Conservation (phyloP, 2,113 vertebrate genomes). For the Solenodon paradoxus region DNA sequence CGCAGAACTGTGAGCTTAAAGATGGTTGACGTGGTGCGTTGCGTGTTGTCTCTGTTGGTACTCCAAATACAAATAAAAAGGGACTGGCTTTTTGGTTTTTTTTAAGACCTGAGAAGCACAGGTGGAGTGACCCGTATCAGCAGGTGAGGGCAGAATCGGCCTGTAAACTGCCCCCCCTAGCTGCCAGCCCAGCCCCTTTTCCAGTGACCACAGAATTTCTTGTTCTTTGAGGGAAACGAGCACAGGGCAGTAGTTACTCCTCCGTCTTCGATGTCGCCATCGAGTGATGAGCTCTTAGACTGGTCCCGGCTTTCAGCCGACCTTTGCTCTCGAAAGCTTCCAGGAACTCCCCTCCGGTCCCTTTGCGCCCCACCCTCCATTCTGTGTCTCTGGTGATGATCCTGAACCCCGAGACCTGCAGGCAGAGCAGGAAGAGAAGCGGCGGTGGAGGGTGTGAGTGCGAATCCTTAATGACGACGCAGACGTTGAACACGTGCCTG, state of each 20-base stretch:
- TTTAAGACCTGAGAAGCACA: neutral
- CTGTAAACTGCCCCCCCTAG: rapidly evolving
- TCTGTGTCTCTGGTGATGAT: neutral
- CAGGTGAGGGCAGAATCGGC: neutral
- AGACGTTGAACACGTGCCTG: neutral
- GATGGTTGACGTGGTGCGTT: neutral
- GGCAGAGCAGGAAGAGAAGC: neutral
- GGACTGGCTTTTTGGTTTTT: too few species aligned
- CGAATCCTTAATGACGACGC: too few species aligned
- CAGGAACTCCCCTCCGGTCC: neutral
- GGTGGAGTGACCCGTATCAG: neutral
- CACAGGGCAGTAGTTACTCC: neutral
- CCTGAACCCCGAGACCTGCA: neutral
- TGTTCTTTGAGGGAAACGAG: neutral
- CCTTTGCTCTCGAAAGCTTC: neutral
- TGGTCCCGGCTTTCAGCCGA: rapidly evolving
- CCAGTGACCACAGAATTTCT: rapidly evolving
- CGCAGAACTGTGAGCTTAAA: neutral
- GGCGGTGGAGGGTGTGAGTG: too few species aligned
- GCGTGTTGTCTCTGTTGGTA: neutral
- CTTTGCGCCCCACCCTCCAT: neutral
- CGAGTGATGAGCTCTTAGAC: neutral
- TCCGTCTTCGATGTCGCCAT: neutral
- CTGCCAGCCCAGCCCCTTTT: neutral
- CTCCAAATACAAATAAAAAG: neutral